phyloP scores from a whole-genome alignment of 2,797 vertebrate genomes.

The Cryptoprocta ferox region DNA sequence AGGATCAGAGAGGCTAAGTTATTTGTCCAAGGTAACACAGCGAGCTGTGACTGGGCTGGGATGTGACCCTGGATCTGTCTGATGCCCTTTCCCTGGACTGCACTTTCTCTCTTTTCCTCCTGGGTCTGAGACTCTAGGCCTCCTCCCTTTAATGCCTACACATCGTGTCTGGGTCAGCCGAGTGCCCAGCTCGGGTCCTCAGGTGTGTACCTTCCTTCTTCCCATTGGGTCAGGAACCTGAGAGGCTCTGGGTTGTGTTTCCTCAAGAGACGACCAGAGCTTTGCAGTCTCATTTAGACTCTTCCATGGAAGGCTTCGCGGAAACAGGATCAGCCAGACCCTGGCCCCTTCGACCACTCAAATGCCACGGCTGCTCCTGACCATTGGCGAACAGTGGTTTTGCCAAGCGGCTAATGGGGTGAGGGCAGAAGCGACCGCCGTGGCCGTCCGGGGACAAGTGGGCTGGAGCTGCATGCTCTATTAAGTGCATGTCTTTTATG shows the following conservation, averaged over 20 bases:
- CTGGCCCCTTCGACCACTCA: neutral
- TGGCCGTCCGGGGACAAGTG: fast-evolving
- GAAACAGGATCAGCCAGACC: neutral
- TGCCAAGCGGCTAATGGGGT: slow-evolving; percentile 48
- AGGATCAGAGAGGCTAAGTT: slow-evolving; percentile 2
- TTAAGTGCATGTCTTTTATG: slow-evolving; percentile 47
- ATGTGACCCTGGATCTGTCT: neutral
- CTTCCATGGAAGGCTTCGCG: neutral
- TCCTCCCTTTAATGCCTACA: neutral
- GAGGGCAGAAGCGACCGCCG: neutral
- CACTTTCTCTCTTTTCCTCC: neutral
- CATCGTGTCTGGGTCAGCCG: neutral
- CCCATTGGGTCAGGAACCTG: neutral
- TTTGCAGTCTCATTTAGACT: neutral
- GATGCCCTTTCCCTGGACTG: neutral
- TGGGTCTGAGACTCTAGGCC: neutral
- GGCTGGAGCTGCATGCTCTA: slow-evolving; percentile 4
- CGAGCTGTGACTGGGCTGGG: neutral
- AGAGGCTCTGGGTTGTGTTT: neutral
- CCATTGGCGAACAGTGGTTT: neutral
- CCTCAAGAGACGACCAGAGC: neutral
- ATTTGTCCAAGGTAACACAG: neutral
- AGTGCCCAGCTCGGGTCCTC: neutral
- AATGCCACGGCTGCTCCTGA: neutral
- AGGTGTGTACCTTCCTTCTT: too few species aligned